Percentiles rank a stretch among this genome's conserved stretches.
Conservation (phyloP, 2,888 invertebrate species). For the Orthosia gothica region DNA sequence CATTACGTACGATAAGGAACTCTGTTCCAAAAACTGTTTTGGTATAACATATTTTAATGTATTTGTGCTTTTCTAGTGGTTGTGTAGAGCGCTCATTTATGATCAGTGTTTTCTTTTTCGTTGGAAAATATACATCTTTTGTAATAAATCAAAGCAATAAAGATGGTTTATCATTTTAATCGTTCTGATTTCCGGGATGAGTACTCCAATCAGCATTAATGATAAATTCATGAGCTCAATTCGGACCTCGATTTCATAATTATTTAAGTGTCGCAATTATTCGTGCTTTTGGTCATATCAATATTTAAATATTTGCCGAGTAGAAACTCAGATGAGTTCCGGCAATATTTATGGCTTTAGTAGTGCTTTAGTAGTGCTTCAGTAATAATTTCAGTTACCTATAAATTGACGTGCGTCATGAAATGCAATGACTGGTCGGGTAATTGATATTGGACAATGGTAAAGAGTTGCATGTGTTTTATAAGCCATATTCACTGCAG, state of each 20-base stretch:
- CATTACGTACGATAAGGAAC: no score
- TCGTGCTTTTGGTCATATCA: conserved; percentile 4
- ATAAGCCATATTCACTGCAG: no score
- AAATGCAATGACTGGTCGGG: not conserved
- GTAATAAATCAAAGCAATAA: not conserved
- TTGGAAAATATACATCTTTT: no score
- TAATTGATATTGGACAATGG: not conserved
- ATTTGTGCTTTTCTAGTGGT: no score
- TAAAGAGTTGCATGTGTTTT: not conserved
- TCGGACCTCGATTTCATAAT: conserved; percentile 9
- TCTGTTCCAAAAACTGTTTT: no score
- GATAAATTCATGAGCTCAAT: conserved; percentile 8
- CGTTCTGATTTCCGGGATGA: not conserved
- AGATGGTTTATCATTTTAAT: not conserved
- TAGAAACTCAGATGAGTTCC: conserved; percentile 10
- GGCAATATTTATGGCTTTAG: not conserved
- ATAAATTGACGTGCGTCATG: not conserved
- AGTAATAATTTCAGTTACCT: not conserved
- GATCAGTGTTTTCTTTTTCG: no score
- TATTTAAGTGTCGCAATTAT: conserved; percentile 24
- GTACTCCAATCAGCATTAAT: not conserved
- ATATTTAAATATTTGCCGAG: conserved; percentile 21
- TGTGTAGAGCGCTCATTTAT: no score
- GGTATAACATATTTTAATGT: no score
- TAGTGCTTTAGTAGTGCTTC: conserved; percentile 1